Evolutionary conservation across 2,797 vertebrate species (phyloP).

Genomic region (Thalassophryne amazonica): DNA sequence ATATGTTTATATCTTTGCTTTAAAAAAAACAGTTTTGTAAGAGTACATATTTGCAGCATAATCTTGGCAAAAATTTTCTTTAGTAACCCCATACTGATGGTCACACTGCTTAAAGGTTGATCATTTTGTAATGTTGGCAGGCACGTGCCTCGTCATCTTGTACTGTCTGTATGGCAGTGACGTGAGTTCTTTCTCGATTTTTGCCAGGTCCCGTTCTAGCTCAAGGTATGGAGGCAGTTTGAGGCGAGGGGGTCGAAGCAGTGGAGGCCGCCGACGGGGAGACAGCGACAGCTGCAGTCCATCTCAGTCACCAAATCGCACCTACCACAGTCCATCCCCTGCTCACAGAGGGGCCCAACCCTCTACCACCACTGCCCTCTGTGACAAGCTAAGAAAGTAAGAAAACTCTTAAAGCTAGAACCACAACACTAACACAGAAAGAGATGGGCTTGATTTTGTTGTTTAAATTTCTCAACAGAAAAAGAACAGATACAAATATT

Average conservation of each 20-base stretch:
- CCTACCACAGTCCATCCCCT: conserved; percentile 82
- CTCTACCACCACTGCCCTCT: conserved; percentile 74
- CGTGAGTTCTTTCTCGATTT: neutral
- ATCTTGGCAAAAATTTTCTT: too few species aligned
- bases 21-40: too few species aligned
- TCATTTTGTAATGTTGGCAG: too few species aligned
- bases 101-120: too few species aligned
- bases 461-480: too few species aligned
- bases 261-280: conserved; percentile 72
- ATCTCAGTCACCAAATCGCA: conserved; percentile 71
- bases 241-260: conserved; percentile 73
- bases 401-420: conserved; percentile 10
- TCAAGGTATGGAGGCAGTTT: conserved; percentile 83
- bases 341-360: conserved; percentile 68
- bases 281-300: conserved; percentile 82
- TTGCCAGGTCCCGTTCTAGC: conserved; percentile 73
- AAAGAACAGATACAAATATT: too few species aligned
- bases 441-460: too few species aligned
- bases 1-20: too few species aligned
- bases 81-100: too few species aligned
- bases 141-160: too few species aligned
- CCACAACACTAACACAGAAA: too few species aligned
- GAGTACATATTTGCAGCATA: too few species aligned
- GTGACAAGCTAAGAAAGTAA: conserved; percentile 96
- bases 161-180: fast-evolving